A percentile compares a stretch with the other conserved stretches of the same genome.
These are phyloP conservation scores for Drosophila takahashii DNA, from an alignment of 1,140 invertebrate genomes.

Conservation along the genomic window DNA sequence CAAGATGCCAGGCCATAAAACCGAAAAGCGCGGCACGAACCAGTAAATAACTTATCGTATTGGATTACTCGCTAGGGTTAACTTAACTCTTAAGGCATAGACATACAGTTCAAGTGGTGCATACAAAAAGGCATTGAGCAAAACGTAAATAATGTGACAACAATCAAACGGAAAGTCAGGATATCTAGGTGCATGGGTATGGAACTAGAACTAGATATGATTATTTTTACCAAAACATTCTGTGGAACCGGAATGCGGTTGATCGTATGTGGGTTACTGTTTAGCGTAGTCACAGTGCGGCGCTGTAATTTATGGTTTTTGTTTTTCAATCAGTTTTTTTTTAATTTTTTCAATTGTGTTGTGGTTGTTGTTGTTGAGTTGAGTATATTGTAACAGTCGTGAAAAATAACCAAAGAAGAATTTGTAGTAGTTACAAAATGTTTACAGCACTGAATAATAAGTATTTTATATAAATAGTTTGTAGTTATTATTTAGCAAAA, in stretches of 20 bases:
- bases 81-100: conserved; percentile 48
- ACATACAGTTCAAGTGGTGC: conserved; percentile 36
- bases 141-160: conserved; percentile 31
- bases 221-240: conserved; percentile 85
- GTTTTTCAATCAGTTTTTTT: conserved; percentile 50
- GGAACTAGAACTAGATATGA: conserved; percentile 69
- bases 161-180: conserved; percentile 38
- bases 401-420: conserved; percentile 74
- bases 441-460: conserved; percentile 62
- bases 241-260: conserved; percentile 85
- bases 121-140: conserved; percentile 37
- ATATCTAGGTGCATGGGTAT: conserved; percentile 23
- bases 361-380: conserved; percentile 37
- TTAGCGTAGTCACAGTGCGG: conserved; percentile 85
- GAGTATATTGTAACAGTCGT: conserved; percentile 59
- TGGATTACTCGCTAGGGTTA: conserved; percentile 50
- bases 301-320: conserved; percentile 83
- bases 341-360: conserved; percentile 55
- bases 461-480: conserved; percentile 36
- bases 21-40: conserved; percentile 35
- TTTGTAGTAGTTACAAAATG: conserved; percentile 73
- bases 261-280: conserved; percentile 85
- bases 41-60: conserved; percentile 51
- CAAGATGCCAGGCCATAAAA: conserved; percentile 55
- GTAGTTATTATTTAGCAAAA: conserved; percentile 49